Evolutionary conservation across 2,113 vertebrate genomes (phyloP), one percentile per base, ranked within the genome.

Genomic region (Gopherus flavomarginatus): DNA sequence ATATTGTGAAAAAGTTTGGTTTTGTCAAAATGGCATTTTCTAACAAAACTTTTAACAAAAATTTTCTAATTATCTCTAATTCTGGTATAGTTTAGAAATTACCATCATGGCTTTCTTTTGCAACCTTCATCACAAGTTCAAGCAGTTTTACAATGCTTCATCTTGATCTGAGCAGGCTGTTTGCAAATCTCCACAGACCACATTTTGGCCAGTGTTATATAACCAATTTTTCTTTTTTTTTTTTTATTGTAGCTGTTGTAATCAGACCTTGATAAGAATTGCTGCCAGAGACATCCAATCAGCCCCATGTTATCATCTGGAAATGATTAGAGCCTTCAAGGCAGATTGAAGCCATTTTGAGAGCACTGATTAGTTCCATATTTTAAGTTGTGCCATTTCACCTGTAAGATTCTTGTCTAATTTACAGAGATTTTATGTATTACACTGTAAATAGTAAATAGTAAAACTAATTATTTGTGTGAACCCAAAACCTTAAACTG

Each of bases 331-430:
- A 96, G 90, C 95, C 85, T 97, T 97, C 85, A 97, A 97, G 98
- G 98, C 98, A 98, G 98, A 98, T 95, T 98, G 98, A 98, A 99
- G 97, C 98, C 97, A 98, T 98, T 99, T 98, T 98, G 98, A 99
- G 98, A 98, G 98, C 98, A 98, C 97, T 98, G 98, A 99, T 99
- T 98, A 98, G 98, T 98, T 98, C 98, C 98, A 98, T 98, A 98
- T 98, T 99, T 99, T 98, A 98, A 97, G 97, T 98, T 98, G 97
- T 95, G 97, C 96, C 95, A 94, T 98, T 98, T 98, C 94, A 97
- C 92, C 65, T 81, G 96, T 96, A 93, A 97, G 97, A 98, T 98
- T 97, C 96, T 93, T 92, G 88, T 95, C 77, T 97, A 95, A 95
- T 98, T 97, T 97, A 96, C 65, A 62, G 95, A 69, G 82, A 92